Evolutionary conservation across 1,140 invertebrate species (phyloP), one percentile per base, ranked within the genome.

Genomic region (Ooceraea biroi): DNA sequence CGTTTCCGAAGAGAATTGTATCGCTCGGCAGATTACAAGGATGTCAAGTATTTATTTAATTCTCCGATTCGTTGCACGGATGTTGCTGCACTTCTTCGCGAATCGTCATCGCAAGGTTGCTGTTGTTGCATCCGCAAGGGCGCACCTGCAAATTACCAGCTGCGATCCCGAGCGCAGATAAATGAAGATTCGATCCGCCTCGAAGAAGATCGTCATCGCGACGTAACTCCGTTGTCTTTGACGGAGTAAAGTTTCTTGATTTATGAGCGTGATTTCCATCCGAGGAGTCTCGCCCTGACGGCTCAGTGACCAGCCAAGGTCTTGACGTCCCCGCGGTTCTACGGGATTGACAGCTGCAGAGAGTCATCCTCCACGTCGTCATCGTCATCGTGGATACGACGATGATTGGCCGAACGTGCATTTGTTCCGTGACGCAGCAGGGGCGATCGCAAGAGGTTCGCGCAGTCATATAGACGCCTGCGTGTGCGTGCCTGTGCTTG

Each of bases 361-460:
- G 86, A 92, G 91, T 93, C 92, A 92, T 92, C 88, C 86, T 89
- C 82, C 46, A 77, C 85, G 80, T 87, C 90, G 88, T 92, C 90
- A 91, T 91, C 90, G 85, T 88, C 87, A 88, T 88, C 87, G 82
- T 80, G 80, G 85, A 65, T 63, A 66, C 83, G 55, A 91, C 84
- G 88, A 92, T 92, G 91, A 92, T 92, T 91, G 91, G 89, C 89
- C 87, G 90, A 87, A 91, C 87, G 91, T 76, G 89, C 92, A 92
- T 94, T 93, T 91, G 92, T 92, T 93, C 91, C 92, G 89, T 94
- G 93, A 94, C 93, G 91, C 91, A 94, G 93, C 93, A 93, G 86
- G 86, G 82, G 85, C 87, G 83, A 87, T 55, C 69, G 69, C 30
- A 66, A 76, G 52, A 55, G 73, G 60, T 71, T 84, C 73, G 84